Evolutionary conservation across 2,113 vertebrate genomes (phyloP), one percentile per base, ranked within the genome.

Genomic region (Drymodes brunneopygia): DNA sequence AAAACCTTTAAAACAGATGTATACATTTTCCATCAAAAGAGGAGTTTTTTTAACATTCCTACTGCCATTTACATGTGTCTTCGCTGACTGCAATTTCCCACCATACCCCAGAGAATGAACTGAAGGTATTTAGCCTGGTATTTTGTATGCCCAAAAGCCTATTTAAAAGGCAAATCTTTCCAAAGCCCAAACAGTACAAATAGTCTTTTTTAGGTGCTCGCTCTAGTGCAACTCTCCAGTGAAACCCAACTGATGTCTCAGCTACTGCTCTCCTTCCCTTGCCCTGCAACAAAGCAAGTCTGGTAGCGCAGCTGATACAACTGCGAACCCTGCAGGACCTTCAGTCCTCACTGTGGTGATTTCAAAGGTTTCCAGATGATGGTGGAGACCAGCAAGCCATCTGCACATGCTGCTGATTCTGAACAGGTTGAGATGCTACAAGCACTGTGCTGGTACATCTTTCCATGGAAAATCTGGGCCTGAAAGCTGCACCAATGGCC

Each of bases 391-490:
- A 65, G 24, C 16, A 73, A 73, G 4, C 6, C 13, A 42, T 27
- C 18, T 54, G 25, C 25, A 36, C 13, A 7, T 35, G 19, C 50
- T 40, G 15, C 36, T 44, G 11, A 16, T 38, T 61, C 60, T 77
- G 35, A 67, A 42, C 5, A 69, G 15, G 31, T 11, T n/a, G 14
- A 53, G 36, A 38, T 44, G 21, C 19, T 73, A 61, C 27, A 44
- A 72, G 40, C 23, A 50, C 20, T 35, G 21, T 0, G 0, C 12
- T 51, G 7, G 3, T 38, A 25, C n/a, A 60, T n/a, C 10, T 47
- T 64, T 42, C 53, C 51, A 9, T 10, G 5, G 4, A 80, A 75
- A 80, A 80, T 12, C 10, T 53, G 22, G 23, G n/a, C 31, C 70
- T 53, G 44, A 47, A 54, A 45, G 14, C 33, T 38, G 60, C 36